Evolutionary conservation across 2,113 vertebrate genomes (phyloP), one percentile per base, ranked within the genome.

Genomic region (Motacilla alba): DNA sequence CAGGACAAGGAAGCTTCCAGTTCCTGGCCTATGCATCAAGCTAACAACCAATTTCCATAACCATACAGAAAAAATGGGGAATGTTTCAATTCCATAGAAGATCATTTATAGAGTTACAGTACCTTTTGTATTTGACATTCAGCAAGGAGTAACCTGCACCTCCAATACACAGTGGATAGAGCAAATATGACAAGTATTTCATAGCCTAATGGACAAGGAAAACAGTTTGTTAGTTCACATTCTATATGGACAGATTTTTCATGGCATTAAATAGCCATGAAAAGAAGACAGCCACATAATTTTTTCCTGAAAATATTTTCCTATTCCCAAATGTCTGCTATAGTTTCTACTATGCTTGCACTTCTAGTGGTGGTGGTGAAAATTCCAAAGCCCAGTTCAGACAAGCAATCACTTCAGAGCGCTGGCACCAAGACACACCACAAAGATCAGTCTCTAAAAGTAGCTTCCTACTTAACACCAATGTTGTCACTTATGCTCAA

Each of bases 101-200:
- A 92, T 31, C 0, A 28, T 63, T 78, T 49, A 62, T 1, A 68
- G 47, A 60, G 60, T 67, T 49, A 63, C n/a, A 80, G n/a, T 93
- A 99, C 99, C 98, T 99, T 98, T 99, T 99, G 68, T 99, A 99
- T 60, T 98, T 98, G 91, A 99, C 97, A 91, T 99, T 99, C 89
- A 99, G 96, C 93, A 99, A 97, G 3, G 99, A 99, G 94, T 99
- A 99, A 93, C 97, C 87, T 19, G 99, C 99, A 46, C 99, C 99
- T 59, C 99, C 98, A 68, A 99, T 94, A 82, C 99, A 99, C 84
- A 99, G 95, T 10, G 99, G 99, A 93, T 99, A 99, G 13, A 99
- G 98, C 89, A 99, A 97, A 94, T 99, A 99, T 21, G 98, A 99
- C 97, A 99, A 90, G 91, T 99, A 99, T 95, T 98, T 99, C 98